phyloP scores from a whole-genome alignment of 2,113 vertebrate genomes.

The Xerus inauris region DNA sequence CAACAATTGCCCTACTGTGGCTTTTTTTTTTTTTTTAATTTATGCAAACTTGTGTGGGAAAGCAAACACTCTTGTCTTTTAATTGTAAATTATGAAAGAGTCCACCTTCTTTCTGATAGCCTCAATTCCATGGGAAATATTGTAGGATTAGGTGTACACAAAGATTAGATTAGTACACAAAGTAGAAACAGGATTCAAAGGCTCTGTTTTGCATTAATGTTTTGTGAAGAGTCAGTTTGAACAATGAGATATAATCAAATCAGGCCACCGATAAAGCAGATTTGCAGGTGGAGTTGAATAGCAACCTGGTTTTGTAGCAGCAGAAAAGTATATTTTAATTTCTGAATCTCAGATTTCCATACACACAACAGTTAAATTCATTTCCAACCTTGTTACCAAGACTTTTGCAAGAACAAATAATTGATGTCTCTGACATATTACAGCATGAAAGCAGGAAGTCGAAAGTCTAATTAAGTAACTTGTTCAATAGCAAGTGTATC shows the following conservation, averaged over 20 bases:
- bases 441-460: constrained; percentile 78
- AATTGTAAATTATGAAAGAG: not conserved
- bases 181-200: not conserved
- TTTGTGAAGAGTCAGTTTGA: not conserved
- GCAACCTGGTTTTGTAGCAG: not conserved
- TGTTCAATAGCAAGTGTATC: constrained; percentile 76
- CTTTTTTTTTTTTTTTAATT: not conserved
- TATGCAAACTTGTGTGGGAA: not conserved
- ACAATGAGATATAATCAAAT: not conserved
- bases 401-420: constrained; percentile 81
- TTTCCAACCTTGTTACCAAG: constrained; percentile 63
- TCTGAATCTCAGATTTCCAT: constrained; percentile 32
- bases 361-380: constrained; percentile 15
- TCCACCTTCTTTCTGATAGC: not conserved
- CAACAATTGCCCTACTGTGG: not conserved
- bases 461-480: constrained; percentile 84
- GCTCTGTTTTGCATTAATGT: not conserved
- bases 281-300: not conserved
- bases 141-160: not conserved
- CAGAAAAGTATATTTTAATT: not conserved
- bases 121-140: not conserved
- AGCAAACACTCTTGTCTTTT: not conserved
- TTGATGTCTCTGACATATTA: constrained; percentile 82
- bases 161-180: no score
- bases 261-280: not conserved